These are phyloP conservation scores for Phodopus roborovskii DNA, from an alignment of 2,113 vertebrate species.

Conservation along the genomic window DNA sequence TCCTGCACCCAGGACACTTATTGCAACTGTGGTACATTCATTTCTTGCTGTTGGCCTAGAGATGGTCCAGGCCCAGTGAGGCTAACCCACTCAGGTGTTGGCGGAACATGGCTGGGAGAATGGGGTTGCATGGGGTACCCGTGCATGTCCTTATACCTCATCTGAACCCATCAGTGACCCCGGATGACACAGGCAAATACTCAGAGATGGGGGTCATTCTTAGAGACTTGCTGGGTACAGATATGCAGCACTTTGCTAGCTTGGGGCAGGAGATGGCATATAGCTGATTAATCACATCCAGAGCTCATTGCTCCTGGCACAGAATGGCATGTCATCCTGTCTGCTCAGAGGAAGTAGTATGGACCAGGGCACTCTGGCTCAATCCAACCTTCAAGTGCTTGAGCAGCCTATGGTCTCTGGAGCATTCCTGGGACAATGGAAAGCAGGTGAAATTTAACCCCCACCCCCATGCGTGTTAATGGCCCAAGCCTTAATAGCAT, in stretches of 20 bases:
- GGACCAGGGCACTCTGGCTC: background rate
- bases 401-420: background rate
- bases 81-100: background rate
- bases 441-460: slow-evolving; percentile 70
- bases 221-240: background rate
- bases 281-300: background rate
- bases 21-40: background rate
- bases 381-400: background rate
- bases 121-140: background rate
- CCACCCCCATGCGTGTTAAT: slow-evolving; percentile 2
- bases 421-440: slow-evolving; percentile 34
- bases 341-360: background rate
- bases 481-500: slow-evolving; percentile 68
- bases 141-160: background rate
- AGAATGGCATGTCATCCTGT: background rate
- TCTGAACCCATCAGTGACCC: background rate
- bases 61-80: background rate
- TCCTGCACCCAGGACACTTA: background rate
- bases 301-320: slow-evolving; percentile 11
- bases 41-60: background rate
- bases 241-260: background rate
- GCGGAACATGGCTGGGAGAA: background rate
- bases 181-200: background rate
- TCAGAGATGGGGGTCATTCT: fast-evolving
- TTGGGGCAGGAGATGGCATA: background rate